Percentiles rank a stretch among this genome's conserved stretches.
These are phyloP conservation scores for Leptestheria dahalacensis DNA, from an alignment of 1,140 invertebrate genomes.

Conservation along the genomic window DNA sequence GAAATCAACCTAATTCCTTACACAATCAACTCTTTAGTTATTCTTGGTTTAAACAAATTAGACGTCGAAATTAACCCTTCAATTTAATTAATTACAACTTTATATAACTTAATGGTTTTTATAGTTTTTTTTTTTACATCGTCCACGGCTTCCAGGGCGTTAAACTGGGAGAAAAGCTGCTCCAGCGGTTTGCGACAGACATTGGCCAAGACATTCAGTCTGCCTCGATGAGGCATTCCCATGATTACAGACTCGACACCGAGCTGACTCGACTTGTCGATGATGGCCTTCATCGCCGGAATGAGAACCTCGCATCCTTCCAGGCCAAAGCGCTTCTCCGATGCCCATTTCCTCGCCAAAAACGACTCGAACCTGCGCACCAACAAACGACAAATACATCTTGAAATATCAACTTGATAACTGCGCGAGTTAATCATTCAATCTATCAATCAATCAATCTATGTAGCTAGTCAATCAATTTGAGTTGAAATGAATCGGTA, in stretches of 20 bases:
- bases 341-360: slow-evolving; percentile 94
- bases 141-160: slow-evolving; percentile 88
- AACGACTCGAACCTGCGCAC: slow-evolving; percentile 84
- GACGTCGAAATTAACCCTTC: too few species aligned
- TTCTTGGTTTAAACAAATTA: too few species aligned
- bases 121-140: slow-evolving; percentile 45
- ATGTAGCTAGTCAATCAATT: neutral
- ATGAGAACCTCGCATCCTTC: slow-evolving; percentile 99
- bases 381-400: slow-evolving; percentile 12
- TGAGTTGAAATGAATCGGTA: neutral
- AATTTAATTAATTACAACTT: neutral
- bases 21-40: too few species aligned
- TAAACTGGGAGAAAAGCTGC: slow-evolving; percentile 96
- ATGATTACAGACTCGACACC: slow-evolving; percentile 97
- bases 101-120: neutral
- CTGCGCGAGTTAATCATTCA: neutral
- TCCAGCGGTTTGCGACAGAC: slow-evolving; percentile 95
- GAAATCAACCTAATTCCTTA: too few species aligned
- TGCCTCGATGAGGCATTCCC: slow-evolving; percentile 98
- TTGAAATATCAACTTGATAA: too few species aligned
- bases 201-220: slow-evolving; percentile 94
- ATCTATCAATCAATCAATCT: neutral
- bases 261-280: slow-evolving; percentile 85
- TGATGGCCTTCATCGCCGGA: slow-evolving; percentile 95
- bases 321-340: slow-evolving; percentile 95